A percentile compares a stretch with the other conserved stretches of the same genome.
Conservation (phyloP, 2,113 vertebrate species). For the Lipophrys pholis region DNA sequence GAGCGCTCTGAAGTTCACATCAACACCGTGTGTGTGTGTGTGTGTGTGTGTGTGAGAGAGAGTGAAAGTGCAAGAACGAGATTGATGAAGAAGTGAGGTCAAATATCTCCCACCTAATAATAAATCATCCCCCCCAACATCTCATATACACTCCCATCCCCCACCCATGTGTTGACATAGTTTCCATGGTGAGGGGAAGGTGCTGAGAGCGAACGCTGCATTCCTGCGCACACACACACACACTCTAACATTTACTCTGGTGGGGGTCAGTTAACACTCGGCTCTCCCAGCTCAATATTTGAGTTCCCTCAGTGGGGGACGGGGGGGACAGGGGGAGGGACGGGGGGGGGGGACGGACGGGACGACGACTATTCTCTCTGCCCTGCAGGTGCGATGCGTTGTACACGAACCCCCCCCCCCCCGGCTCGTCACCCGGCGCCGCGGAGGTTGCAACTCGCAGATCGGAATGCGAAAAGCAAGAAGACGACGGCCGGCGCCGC, state of each 20-base stretch:
- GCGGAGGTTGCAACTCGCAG: too few relatives aligned
- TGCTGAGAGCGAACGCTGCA: conserved; percentile 46
- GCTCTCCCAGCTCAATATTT: conserved; percentile 3
- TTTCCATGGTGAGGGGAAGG: conserved; percentile 67
- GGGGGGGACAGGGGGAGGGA: too few relatives aligned
- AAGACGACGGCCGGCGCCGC: background rate
- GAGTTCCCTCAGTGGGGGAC: too few relatives aligned
- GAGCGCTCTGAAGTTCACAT: conserved; percentile 42
- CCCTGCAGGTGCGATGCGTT: conserved; percentile 17
- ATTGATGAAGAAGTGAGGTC: conserved; percentile 56
- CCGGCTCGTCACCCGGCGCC: conserved; percentile 6
- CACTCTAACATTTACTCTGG: conserved; percentile 48
- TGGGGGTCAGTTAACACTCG: conserved; percentile 31
- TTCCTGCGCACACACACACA: conserved; percentile 62
- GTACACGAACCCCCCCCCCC: background rate
- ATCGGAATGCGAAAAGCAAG: background rate
- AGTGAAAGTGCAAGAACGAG: conserved; percentile 23
- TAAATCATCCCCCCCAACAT: conserved; percentile 48
- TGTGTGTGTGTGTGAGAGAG: background rate
- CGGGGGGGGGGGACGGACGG: too few relatives aligned
- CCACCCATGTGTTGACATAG: conserved; percentile 62
- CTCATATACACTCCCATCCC: conserved; percentile 26
- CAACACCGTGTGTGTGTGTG: background rate
- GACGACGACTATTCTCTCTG: too few relatives aligned
- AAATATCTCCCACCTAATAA: conserved; percentile 68